phyloP scores from a whole-genome alignment of 2,113 vertebrate species.

The Eonycteris spelaea region DNA sequence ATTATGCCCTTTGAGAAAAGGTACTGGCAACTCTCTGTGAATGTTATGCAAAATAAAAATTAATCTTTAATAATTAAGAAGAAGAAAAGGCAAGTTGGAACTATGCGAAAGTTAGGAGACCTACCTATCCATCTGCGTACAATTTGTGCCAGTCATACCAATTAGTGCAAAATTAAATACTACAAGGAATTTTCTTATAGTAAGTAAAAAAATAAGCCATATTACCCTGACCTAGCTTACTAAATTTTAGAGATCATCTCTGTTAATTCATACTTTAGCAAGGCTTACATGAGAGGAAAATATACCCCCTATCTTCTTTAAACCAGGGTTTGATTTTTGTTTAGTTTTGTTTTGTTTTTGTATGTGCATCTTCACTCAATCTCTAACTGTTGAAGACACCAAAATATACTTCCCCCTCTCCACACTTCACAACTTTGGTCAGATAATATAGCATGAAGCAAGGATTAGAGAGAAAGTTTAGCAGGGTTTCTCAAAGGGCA shows the following conservation, averaged over 20 bases:
- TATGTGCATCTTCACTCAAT: background rate
- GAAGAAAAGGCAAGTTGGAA: conserved; percentile 43
- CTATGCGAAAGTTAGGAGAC: conserved; percentile 7
- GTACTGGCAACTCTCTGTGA: conserved; percentile 42
- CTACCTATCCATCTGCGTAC: conserved; percentile 53
- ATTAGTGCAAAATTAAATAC: conserved; percentile 57
- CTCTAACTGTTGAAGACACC: background rate
- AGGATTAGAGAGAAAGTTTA: background rate
- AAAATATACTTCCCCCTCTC: background rate
- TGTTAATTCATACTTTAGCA: background rate
- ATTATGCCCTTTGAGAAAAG: conserved; percentile 45
- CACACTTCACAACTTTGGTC: background rate
- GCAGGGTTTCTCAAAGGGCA: background rate
- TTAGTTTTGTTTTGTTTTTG: background rate
- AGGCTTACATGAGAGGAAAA: background rate
- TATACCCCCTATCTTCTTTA: background rate
- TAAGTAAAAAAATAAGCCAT: background rate
- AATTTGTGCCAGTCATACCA: conserved; percentile 44
- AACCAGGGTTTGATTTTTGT: background rate
- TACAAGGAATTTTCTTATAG: background rate
- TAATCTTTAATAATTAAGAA: conserved; percentile 66
- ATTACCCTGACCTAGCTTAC: background rate
- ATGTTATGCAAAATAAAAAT: conserved; percentile 57
- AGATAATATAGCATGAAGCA: background rate
- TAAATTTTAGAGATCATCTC: background rate